Percentiles rank a stretch among this genome's conserved stretches.
These are phyloP conservation scores for Drosophila mimetica DNA, from an alignment of 2,888 invertebrate genomes.

Conservation along the genomic window DNA sequence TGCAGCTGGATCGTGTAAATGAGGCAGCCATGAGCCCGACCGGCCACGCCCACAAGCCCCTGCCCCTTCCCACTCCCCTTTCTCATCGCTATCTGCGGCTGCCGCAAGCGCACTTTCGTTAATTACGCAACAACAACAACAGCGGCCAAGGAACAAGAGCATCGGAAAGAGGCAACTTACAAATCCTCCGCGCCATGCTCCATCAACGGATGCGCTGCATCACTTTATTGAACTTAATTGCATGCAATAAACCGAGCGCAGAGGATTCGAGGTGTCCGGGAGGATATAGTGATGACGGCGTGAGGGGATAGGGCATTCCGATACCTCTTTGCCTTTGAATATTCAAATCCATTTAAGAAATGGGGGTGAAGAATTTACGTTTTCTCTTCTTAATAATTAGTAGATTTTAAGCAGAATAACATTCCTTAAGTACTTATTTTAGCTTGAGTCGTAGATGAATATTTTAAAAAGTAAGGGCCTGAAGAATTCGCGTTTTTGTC, in stretches of 20 bases:
- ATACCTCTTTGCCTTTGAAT: neutral
- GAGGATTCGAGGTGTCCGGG: conserved; percentile 1
- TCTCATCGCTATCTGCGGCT: neutral
- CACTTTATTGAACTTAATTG: conserved; percentile 78
- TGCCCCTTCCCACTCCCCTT: neutral
- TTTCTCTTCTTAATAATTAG: too few species aligned
- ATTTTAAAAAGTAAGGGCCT: too few species aligned
- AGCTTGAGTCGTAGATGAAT: too few species aligned
- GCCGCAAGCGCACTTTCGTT: conserved; percentile 73
- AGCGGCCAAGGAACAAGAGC: conserved; percentile 19
- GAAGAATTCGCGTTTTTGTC: too few species aligned
- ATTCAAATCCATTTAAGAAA: neutral
- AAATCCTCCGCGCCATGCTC: conserved; percentile 35
- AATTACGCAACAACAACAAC: conserved; percentile 72
- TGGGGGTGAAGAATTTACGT: too few species aligned
- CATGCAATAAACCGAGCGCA: conserved; percentile 72
- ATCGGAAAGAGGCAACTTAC: conserved; percentile 27
- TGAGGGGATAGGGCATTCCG: conserved; percentile 7
- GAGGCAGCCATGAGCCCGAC: conserved; percentile 19
- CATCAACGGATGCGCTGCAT: conserved; percentile 42
- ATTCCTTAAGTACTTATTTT: too few species aligned
- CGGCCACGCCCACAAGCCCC: conserved; percentile 8
- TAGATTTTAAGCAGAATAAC: too few species aligned
- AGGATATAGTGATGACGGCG: conserved; percentile 21
- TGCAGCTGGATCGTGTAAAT: conserved; percentile 45